phyloP scores from a whole-genome alignment of 2,797 vertebrate species.

The Gallinago stenura region DNA sequence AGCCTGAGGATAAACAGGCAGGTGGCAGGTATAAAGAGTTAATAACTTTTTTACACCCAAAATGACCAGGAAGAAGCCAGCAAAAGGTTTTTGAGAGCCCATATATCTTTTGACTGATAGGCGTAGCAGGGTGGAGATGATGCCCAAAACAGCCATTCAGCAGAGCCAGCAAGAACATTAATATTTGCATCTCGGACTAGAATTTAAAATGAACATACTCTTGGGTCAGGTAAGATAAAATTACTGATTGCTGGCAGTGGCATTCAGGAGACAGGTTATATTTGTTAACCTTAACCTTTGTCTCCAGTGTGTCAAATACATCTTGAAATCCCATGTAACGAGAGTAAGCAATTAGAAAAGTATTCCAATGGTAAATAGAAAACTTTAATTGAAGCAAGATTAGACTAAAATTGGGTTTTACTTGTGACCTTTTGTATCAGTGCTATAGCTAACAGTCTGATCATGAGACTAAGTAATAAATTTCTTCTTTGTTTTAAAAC shows the following conservation, averaged over 20 bases:
- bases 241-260: constrained; percentile 3
- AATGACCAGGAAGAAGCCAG: neutral
- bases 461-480: neutral
- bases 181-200: neutral
- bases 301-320: constrained; percentile 33
- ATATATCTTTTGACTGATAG: neutral
- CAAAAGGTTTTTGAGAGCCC: neutral
- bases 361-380: constrained; percentile 18
- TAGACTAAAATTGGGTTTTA: constrained; percentile 25
- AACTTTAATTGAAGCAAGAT: constrained; percentile 30
- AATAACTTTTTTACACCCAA: neutral
- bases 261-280: constrained; percentile 36
- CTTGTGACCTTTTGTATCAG: constrained; percentile 38
- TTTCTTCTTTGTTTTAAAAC: neutral
- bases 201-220: constrained; percentile 10
- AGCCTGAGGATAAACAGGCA: neutral
- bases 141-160: neutral
- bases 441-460: neutral
- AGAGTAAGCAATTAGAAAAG: constrained; percentile 37
- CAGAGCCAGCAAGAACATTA: neutral
- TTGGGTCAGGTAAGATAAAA: neutral
- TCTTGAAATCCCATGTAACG: neutral
- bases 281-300: constrained; percentile 50
- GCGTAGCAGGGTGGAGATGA: neutral
- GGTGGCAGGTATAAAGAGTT: neutral